Base-by-base conservation (phyloP, 2,888 invertebrate genomes). In the Pyrocoelia pectoralis region DNA sequence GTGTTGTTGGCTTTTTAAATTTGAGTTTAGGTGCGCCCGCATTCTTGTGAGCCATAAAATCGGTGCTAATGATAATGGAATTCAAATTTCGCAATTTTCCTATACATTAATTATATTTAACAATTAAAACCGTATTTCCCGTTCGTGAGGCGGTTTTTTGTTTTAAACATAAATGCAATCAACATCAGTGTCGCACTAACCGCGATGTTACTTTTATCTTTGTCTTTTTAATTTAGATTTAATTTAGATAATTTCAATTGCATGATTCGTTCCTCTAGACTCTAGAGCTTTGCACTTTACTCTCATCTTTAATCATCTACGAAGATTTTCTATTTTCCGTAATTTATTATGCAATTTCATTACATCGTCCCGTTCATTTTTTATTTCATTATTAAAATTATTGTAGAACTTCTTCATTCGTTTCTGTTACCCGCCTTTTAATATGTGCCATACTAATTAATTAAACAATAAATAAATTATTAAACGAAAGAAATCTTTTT, bases 181-280 rank as follows among this genome's bases (percentile, higher is more conserved):
- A 18, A 18, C 53, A 19, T 19, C 28, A 33, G 40, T 18, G 41
- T 41, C 43, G 13, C 24, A 28, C 28, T 15, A 54, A 28, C 54
- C 40, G 8, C 43, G 41, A 43, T 28, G 14, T 28, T 54, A 54
- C 24, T 41, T 54, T 54, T 50, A 28, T 50, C 29, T 50, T 12
- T 17, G 38, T 29, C 38, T 56, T 56, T 56, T 56, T 48, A 56
- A 56, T 56, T 56, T 56, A 56, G 56, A 56, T 56, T 56, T 56
- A 43, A 48, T 56, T 56, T 56, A 56, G 56, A 56, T 56, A 48
- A 48, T 46, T 48, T 48, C 43, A 17, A 17, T 56, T 48, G 48
- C 56, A 56, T 33, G 29, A 48, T 56, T 56, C 48, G 46, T 46
- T 17, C 15, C 18, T 17, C 46, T 46, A 46, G 46, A 15, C 18